These are phyloP conservation scores for Tilapia sparmanii DNA, from an alignment of 2,113 vertebrate species.

Conservation along the genomic window DNA sequence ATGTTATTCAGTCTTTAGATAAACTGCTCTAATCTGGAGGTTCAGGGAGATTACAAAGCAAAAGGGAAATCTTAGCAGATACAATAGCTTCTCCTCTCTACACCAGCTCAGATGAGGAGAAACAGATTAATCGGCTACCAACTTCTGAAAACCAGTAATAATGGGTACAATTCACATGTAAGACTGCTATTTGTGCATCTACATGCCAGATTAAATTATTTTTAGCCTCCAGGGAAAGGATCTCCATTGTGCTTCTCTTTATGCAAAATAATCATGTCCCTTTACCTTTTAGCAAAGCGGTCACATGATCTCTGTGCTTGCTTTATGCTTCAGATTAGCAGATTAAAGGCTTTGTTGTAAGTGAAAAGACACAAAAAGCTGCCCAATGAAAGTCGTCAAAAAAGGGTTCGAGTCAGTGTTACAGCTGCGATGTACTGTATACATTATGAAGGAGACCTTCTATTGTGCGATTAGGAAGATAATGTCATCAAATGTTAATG, in stretches of 20 bases:
- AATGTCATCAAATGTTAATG: slow-evolving; percentile 71
- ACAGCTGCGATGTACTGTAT: slow-evolving; percentile 26
- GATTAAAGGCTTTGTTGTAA: slow-evolving; percentile 68
- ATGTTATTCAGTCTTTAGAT: neutral
- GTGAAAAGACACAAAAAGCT: slow-evolving; percentile 24
- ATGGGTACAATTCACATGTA: slow-evolving; percentile 59
- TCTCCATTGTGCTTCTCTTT: slow-evolving; percentile 47
- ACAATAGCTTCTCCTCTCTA: slow-evolving; percentile 24
- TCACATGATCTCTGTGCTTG: slow-evolving; percentile 39
- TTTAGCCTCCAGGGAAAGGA: slow-evolving; percentile 58
- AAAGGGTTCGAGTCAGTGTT: slow-evolving; percentile 32
- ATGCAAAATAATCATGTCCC: slow-evolving; percentile 49
- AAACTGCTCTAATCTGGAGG: slow-evolving; percentile 40
- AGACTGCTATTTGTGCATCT: slow-evolving; percentile 52
- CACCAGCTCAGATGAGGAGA: slow-evolving; percentile 35
- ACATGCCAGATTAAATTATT: slow-evolving; percentile 68
- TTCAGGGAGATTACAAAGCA: slow-evolving; percentile 47
- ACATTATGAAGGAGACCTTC: slow-evolving; percentile 53
- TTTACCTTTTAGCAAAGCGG: slow-evolving; percentile 59
- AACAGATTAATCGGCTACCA: slow-evolving; percentile 51
- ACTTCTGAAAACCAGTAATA: slow-evolving; percentile 52
- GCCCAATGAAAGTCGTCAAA: slow-evolving; percentile 39
- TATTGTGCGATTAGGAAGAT: slow-evolving; percentile 64
- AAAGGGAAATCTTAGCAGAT: slow-evolving; percentile 20
- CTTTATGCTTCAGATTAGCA: slow-evolving; percentile 70